Evolutionary conservation across 1,140 invertebrate genomes (phyloP), one percentile per base, ranked within the genome.

Genomic region (Atta colombica): DNA sequence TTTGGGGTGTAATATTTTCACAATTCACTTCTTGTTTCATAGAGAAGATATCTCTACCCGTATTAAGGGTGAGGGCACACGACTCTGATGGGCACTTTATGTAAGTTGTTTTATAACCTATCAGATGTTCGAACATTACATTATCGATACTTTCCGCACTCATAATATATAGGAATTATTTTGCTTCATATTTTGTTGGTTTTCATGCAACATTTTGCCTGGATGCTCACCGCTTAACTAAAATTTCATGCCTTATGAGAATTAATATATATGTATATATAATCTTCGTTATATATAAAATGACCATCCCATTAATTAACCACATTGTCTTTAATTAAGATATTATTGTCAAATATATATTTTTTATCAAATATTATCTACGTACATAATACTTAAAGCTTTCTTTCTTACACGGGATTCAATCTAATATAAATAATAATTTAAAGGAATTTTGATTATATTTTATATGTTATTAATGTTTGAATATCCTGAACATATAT

Each of bases 21-120:
- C 71, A 61, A 65, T 91, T 91, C 85, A 87, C 74, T 94, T 94
- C 93, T 93, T 91, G 91, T 94, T 94, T 85, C 92, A 93, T 94
- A 94, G 93, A 94, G 91, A 93, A 94, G 88, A 94, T 94, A 92
- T 94, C 91, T 93, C 91, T 94, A 92, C 91, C 93, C 88, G 86
- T 94, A 93, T 92, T 94, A 93, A 94, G 90, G 91, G 82, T 90
- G 90, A 88, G 78, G 75, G 75, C 87, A 92, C 90, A 94, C 87
- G 88, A 90, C 91, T 93, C 93, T 92, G 93, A 93, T 92, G 93
- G 90, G 88, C 91, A 91, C 87, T 89, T 90, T 88, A 94, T 91
- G 94, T 94, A 94, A 94, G 94, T 94, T 93, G 75, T 90, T 89
- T 88, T 91, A 75, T 86, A 90, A 93, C 86, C 87, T 91, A 89